Base-by-base conservation (phyloP, 2,113 vertebrate genomes). In the Ptyas mucosa region DNA sequence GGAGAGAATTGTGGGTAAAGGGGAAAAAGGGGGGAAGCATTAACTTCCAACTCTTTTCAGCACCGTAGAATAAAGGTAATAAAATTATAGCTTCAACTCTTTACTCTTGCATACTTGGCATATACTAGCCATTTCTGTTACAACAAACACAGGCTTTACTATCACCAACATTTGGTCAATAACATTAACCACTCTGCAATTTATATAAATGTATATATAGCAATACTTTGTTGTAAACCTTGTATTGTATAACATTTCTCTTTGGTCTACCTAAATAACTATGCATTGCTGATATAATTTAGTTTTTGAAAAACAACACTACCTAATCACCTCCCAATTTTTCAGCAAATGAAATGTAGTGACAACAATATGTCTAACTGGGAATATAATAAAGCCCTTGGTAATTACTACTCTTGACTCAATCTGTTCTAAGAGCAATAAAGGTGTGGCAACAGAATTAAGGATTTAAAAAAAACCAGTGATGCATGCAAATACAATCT, bases 391-490 rank as follows among this genome's bases (percentile, higher is more conserved):
- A 88, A 97, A 96, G 54, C 34, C 46, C 53, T 43, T 91, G 91
- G 91, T 89, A 96, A 97, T 97, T 94, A 93, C 54, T 95, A 23
- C 39, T 52, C 90, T 85, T 92, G 85, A 92, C 49, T 95, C 91
- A 96, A 93, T 95, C 94, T 97, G 94, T 61, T 95, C 88, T 94
- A 29, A 91, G 75, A 85, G 91, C 91, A 91, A 46, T 87, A 94
- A 96, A 96, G 92, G 94, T 91, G 53, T 91, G 89, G 61, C 91
- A 96, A 94, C 21, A 95, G 61, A 96, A 95, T 91, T 69, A 95
- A 88, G 54, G 57, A 89, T 91, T 96, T 87, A 49, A 53, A 85
- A 94, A 93, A 93, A 92, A 90, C n/a, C 24, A 95, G 57, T 5
- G 91, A 95, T 88, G 89, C 12, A 3, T 89, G 39, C 1, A 1